phyloP scores from a whole-genome alignment of 53 echinoderm and acorn worm species.

The Echinarachnius parma region DNA sequence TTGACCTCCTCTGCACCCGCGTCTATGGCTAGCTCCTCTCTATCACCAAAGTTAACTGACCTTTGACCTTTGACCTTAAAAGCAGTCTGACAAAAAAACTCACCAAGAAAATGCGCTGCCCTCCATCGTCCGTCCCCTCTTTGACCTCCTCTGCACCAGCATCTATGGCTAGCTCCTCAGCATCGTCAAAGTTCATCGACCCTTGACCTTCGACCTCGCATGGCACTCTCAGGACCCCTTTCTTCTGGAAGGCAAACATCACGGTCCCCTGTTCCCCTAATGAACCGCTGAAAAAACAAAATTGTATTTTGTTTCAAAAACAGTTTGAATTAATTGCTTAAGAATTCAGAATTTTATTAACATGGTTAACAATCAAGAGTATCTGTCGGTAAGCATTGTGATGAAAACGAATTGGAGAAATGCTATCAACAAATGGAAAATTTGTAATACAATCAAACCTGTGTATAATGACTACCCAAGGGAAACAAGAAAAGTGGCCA shows the following conservation, averaged over 20 bases:
- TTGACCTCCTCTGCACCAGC: constrained; percentile 82
- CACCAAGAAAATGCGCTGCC: constrained; percentile 57
- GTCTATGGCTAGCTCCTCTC: constrained; percentile 86
- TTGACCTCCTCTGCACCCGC: constrained; percentile 81
- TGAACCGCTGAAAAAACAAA: constrained; percentile 50
- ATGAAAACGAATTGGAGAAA: too few species aligned
- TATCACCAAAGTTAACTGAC: constrained; percentile 71
- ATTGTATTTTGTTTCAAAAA: too few species aligned
- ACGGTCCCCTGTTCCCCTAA: constrained; percentile 62
- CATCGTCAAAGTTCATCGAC: constrained; percentile 75
- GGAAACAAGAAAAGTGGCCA: too few species aligned
- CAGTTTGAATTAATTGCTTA: too few species aligned
- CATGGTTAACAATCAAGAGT: too few species aligned
- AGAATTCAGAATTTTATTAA: too few species aligned
- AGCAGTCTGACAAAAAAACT: too few species aligned
- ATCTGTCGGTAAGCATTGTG: too few species aligned
- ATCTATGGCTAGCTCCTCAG: constrained; percentile 87
- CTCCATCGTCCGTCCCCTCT: constrained; percentile 53
- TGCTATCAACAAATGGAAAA: too few species aligned
- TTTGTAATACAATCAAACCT: too few species aligned
- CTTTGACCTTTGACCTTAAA: constrained; percentile 46
- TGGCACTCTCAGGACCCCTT: constrained; percentile 71
- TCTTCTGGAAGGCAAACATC: constrained; percentile 73
- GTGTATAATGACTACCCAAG: too few species aligned
- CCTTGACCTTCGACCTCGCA: constrained; percentile 46